Conservation (phyloP, 2,888 invertebrate species). For the Andrena fulva region DNA sequence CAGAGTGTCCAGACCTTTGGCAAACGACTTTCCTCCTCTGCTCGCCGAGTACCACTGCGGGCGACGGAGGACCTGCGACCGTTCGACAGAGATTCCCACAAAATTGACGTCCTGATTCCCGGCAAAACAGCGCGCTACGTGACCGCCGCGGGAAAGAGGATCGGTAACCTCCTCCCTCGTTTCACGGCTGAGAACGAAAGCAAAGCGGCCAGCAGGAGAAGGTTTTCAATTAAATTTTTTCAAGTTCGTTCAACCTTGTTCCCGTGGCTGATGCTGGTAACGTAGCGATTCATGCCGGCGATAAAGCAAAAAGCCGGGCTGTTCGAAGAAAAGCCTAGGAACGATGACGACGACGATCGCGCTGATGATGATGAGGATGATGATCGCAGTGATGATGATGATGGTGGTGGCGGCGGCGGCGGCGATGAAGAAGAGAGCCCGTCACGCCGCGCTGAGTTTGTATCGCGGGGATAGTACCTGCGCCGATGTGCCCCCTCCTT, state of each 20-base stretch:
- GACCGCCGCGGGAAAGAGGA: not conserved
- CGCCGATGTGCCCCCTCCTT: slow-evolving; percentile 13
- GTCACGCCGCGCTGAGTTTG: slow-evolving; percentile 60
- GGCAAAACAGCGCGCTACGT: not conserved
- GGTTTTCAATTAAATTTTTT: slow-evolving; percentile 34
- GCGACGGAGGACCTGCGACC: not conserved
- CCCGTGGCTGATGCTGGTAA: not conserved
- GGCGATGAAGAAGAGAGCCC: slow-evolving; percentile 43
- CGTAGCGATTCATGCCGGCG: slow-evolving; percentile 17
- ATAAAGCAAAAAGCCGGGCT: slow-evolving; percentile 46
- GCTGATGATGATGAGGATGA: slow-evolving; percentile 43
- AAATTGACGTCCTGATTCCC: slow-evolving; percentile 2
- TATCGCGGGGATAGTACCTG: slow-evolving; percentile 31
- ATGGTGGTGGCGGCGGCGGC: slow-evolving; percentile 34
- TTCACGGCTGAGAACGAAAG: slow-evolving; percentile 17
- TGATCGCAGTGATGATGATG: slow-evolving; percentile 33
- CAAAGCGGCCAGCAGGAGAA: not conserved
- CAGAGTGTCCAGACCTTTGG: not conserved
- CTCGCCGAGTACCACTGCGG: not conserved
- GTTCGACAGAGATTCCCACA: not conserved
- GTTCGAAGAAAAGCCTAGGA: slow-evolving; percentile 33
- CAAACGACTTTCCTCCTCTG: slow-evolving; percentile 3
- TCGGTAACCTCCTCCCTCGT: not conserved
- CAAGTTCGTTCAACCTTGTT: slow-evolving; percentile 41
- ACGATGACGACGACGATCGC: slow-evolving; percentile 49